These are phyloP conservation scores for Limonius californicus DNA, from an alignment of 1,140 invertebrate genomes.

Conservation along the genomic window DNA sequence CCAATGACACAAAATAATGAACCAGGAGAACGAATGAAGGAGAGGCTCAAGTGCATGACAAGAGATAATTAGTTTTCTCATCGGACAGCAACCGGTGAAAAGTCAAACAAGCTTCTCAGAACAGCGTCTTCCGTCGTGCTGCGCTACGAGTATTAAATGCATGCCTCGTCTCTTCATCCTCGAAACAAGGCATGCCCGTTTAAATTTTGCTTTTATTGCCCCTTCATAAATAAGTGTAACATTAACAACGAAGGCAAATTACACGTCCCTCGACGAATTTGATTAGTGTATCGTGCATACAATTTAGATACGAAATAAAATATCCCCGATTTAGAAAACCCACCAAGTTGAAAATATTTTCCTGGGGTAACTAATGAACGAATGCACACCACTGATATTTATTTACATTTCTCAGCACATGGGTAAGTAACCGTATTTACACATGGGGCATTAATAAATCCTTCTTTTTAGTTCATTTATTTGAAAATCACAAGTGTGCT, in stretches of 20 bases:
- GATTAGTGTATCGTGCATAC: too few relatives aligned
- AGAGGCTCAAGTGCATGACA: conserved; percentile 29
- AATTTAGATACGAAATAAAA: too few relatives aligned
- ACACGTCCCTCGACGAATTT: not conserved
- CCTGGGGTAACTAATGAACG: too few relatives aligned
- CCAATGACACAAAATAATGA: not conserved
- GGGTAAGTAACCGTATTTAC: too few relatives aligned
- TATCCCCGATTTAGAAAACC: too few relatives aligned
- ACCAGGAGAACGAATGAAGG: conserved; percentile 17
- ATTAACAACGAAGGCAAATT: not conserved
- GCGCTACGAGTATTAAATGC: conserved; percentile 6
- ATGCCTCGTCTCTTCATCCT: not conserved
- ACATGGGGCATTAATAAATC: too few relatives aligned
- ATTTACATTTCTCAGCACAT: too few relatives aligned
- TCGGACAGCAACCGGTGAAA: conserved; percentile 31
- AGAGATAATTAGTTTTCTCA: conserved; percentile 45
- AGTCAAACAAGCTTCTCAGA: not conserved
- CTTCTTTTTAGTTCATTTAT: too few relatives aligned
- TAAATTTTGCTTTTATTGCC: conserved; percentile 10
- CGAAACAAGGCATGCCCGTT: not conserved
- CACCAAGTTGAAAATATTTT: too few relatives aligned
- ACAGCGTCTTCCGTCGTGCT: not conserved
- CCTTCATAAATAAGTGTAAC: conserved; percentile 7
- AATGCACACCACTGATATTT: too few relatives aligned
- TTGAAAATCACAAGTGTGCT: too few relatives aligned